Conservation (phyloP, 2,888 invertebrate genomes). For the Leucoma salicis region DNA sequence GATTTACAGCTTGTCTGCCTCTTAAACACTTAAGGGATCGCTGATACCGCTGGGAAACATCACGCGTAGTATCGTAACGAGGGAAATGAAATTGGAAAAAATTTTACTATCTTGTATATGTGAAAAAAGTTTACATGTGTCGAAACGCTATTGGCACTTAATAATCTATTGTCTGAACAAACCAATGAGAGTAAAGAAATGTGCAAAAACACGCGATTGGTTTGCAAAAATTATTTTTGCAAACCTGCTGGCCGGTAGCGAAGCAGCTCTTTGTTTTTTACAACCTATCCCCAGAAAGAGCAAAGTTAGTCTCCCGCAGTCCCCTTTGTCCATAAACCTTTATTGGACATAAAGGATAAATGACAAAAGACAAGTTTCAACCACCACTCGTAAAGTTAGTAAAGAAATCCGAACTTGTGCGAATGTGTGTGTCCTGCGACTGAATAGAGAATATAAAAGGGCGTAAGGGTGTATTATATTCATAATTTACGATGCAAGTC, state of each 20-base stretch:
- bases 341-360: conserved; percentile 73
- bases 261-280: conserved; percentile 55
- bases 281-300: conserved; percentile 48
- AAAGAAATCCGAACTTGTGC: conserved; percentile 57
- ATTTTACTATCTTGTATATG: conserved; percentile 53
- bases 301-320: conserved; percentile 53
- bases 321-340: conserved; percentile 66
- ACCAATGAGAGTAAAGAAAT: conserved; percentile 59
- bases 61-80: conserved; percentile 48
- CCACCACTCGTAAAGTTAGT: conserved; percentile 72
- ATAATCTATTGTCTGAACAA: conserved; percentile 62
- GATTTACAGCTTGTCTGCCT: conserved; percentile 75
- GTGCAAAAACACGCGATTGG: conserved; percentile 67
- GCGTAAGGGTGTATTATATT: conserved; percentile 74
- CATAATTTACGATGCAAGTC: conserved; percentile 66
- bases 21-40: conserved; percentile 70
- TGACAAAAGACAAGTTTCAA: conserved; percentile 70
- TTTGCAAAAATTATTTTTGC: conserved; percentile 78
- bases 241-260: conserved; percentile 61
- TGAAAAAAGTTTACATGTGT: conserved; percentile 43
- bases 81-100: conserved; percentile 43
- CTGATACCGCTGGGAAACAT: conserved; percentile 62
- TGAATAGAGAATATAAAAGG: conserved; percentile 68
- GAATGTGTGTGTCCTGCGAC: conserved; percentile 53
- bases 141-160: conserved; percentile 32